Conservation (phyloP, 1,140 invertebrate species). For the Palaemon carinicauda region DNA sequence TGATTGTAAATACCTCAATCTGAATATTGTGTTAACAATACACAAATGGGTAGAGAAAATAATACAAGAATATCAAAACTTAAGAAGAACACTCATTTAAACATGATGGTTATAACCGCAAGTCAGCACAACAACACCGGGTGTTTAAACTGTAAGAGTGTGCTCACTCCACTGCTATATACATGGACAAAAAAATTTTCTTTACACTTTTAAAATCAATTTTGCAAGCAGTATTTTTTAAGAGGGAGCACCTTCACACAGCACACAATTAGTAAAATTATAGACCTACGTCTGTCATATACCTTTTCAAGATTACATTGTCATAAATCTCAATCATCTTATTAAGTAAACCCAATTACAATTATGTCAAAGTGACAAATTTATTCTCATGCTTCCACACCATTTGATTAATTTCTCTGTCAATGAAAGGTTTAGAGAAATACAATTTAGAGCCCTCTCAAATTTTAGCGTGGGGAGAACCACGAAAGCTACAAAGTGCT, state of each 20-base stretch:
- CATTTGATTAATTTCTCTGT: conserved; percentile 48
- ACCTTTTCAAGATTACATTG: conserved; percentile 48
- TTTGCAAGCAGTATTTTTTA: conserved; percentile 26
- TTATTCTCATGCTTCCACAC: conserved; percentile 55
- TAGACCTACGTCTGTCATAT: conserved; percentile 56
- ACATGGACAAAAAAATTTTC: background rate
- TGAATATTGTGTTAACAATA: background rate
- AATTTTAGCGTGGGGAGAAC: conserved; percentile 43
- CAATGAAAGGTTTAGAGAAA: conserved; percentile 19
- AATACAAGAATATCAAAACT: background rate
- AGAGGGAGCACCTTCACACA: conserved; percentile 48
- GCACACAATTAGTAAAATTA: conserved; percentile 56
- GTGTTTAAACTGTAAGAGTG: conserved; percentile 38
- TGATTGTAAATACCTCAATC: too few relatives aligned
- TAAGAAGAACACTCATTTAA: background rate
- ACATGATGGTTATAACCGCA: conserved; percentile 26
- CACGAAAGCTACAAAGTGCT: conserved; percentile 42
- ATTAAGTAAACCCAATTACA: conserved; percentile 50
- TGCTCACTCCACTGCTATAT: conserved; percentile 44
- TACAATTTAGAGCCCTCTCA: conserved; percentile 52
- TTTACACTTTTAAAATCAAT: background rate
- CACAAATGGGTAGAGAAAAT: background rate
- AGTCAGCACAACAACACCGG: conserved; percentile 38
- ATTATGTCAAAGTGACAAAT: conserved; percentile 55
- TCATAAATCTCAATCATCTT: conserved; percentile 53